These are phyloP conservation scores for Theretra japonica DNA, from an alignment of 2,888 invertebrate species.

Conservation along the genomic window DNA sequence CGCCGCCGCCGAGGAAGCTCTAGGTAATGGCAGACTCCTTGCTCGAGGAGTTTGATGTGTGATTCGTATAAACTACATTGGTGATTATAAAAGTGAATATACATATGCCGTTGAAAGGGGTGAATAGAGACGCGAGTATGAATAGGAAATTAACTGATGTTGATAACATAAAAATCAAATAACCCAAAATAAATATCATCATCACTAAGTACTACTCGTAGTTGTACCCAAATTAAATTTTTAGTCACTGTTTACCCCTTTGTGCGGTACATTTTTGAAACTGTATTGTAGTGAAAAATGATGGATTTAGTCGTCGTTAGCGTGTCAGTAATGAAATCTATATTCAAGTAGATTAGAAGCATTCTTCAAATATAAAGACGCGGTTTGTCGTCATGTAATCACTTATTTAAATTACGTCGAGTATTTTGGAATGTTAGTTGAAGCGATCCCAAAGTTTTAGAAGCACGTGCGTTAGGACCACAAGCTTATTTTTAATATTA, in stretches of 20 bases:
- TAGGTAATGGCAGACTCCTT: constrained; percentile 60
- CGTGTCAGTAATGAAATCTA: background rate
- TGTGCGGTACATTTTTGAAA: background rate
- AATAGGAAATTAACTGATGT: too few species aligned
- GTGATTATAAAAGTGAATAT: constrained; percentile 34
- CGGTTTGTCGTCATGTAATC: background rate
- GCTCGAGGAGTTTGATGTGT: constrained; percentile 48
- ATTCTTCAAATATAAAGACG: background rate
- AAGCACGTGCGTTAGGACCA: constrained; percentile 1
- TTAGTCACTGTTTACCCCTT: too few species aligned
- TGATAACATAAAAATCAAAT: too few species aligned
- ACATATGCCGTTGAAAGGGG: background rate
- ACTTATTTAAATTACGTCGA: background rate
- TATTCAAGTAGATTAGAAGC: background rate
- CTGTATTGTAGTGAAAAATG: background rate
- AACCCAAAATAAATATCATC: too few species aligned
- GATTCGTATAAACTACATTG: constrained; percentile 24
- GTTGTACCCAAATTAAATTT: too few species aligned
- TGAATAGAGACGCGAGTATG: too few species aligned
- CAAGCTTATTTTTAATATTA: background rate
- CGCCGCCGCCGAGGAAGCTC: constrained; percentile 69
- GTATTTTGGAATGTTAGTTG: constrained; percentile 13
- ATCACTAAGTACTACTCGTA: too few species aligned
- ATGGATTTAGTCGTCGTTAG: background rate
- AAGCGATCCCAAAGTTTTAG: background rate